Evolutionary conservation across 1,140 invertebrate genomes (phyloP), one percentile per base, ranked within the genome.

Genomic region (Archivesica marissinica): DNA sequence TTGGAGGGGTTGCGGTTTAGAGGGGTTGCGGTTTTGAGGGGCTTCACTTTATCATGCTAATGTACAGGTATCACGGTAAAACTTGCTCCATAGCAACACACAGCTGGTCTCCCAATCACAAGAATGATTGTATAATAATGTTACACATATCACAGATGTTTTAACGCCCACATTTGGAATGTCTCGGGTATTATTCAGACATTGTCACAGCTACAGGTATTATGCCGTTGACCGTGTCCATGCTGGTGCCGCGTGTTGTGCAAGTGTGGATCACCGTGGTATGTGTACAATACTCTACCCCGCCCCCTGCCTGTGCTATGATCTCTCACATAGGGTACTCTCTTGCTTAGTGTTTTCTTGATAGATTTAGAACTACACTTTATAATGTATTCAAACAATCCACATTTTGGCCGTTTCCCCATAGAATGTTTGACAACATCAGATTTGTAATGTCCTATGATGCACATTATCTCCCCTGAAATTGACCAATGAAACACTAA

Each of bases 391-490:
- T 70, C 41, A 15, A 70, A 70, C 0, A 70, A 30, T 44, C 47
- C 66, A 44, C 25, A 13, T 70, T 70, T 70, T 7, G 15, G 20
- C 7, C 25, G 39, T 70, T 70, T 70, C 39, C 66, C 39, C 1
- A 23, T 25, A 23, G 66, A 70, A 25, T 38, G 38, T 23, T 4
- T 70, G 20, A 44, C 41, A 23, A 70, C 66, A 28, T 70, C 66
- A 7, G 66, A 59, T 50, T 50, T 15, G 70, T 52, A 61, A 30
- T 64, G 30, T 75, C 39, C 30, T 50, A 75, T n/a, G 25, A 75
- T 20, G 30, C 23, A 6, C 70, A 75, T 52, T 52, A 75, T 54
- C 11, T 47, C 41, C 41, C 70, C 70, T 75, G 70, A 75, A 75
- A 75, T 75, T 30, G 25, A 75, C 30, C 44, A 75, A 75, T 75